Percentiles rank a stretch among this genome's conserved stretches.
These are phyloP conservation scores for Ispidina lecontei DNA, from an alignment of 2,797 vertebrate species.

Conservation along the genomic window DNA sequence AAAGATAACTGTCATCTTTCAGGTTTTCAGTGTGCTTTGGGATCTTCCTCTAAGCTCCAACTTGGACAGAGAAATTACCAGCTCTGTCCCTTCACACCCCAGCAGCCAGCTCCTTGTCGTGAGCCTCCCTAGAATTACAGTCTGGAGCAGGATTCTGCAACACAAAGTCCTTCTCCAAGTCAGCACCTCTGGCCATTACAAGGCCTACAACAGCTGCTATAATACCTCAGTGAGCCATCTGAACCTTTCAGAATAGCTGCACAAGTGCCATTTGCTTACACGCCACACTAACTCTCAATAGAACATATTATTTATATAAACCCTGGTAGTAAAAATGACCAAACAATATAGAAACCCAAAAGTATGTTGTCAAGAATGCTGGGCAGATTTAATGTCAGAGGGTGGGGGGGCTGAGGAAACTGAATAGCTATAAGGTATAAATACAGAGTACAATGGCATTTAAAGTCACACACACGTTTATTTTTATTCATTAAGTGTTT, in stretches of 20 bases:
- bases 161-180: slow-evolving; percentile 41
- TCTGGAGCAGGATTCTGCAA: slow-evolving; percentile 31
- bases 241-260: slow-evolving; percentile 41
- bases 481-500: slow-evolving; percentile 44
- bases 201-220: slow-evolving; percentile 66
- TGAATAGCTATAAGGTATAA: not conserved
- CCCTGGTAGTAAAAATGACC: slow-evolving; percentile 52
- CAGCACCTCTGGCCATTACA: slow-evolving; percentile 58
- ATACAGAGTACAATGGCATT: not conserved
- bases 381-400: not conserved
- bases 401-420: not conserved
- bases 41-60: not conserved
- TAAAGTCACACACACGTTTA: not conserved
- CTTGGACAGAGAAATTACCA: not conserved
- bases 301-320: slow-evolving; percentile 63
- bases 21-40: not conserved
- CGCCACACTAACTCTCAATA: slow-evolving; percentile 53
- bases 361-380: slow-evolving; percentile 6
- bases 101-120: not conserved
- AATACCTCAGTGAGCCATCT: slow-evolving; percentile 62
- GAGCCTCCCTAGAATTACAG: not conserved
- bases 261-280: slow-evolving; percentile 66
- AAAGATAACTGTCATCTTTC: not conserved
- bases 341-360: slow-evolving; percentile 31
- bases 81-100: not conserved